phyloP scores from a whole-genome alignment of 2,888 invertebrate species.

The Xestia rhomboidea region DNA sequence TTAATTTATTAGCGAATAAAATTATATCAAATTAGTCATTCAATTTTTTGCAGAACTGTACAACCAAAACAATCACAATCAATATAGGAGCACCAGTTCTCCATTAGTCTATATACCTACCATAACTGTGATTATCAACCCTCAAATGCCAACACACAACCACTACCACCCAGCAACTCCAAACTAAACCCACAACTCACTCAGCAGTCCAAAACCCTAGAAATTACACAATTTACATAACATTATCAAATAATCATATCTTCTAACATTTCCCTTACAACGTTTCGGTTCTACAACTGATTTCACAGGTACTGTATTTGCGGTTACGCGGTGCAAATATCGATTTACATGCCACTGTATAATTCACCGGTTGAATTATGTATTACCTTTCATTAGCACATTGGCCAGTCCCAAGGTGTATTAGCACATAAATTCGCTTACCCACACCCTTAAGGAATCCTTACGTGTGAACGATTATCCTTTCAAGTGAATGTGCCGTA shows the following conservation, averaged over 20 bases:
- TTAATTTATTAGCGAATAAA: not conserved
- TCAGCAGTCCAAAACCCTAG: constrained; percentile 51
- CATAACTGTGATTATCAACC: constrained; percentile 20
- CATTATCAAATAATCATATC: constrained; percentile 67
- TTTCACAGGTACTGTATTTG: constrained; percentile 81
- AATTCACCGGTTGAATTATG: constrained; percentile 90
- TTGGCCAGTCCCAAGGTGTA: constrained; percentile 88
- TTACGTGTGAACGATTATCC: constrained; percentile 87
- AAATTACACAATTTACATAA: constrained; percentile 68
- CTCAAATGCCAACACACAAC: constrained; percentile 9
- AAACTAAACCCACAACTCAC: constrained; percentile 52
- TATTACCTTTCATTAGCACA: constrained; percentile 91
- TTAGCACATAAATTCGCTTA: constrained; percentile 90
- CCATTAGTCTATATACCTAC: not conserved
- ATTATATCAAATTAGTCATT: not conserved
- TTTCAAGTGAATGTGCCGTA: constrained; percentile 77
- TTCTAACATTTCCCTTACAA: constrained; percentile 66
- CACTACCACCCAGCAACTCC: constrained; percentile 32
- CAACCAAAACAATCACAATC: not conserved
- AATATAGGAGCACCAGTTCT: not conserved
- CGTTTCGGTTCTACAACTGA: constrained; percentile 79
- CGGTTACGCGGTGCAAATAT: constrained; percentile 89
- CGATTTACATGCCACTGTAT: constrained; percentile 90
- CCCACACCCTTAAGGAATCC: constrained; percentile 86
- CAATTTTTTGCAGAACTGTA: not conserved